Conservation (phyloP, 2,888 invertebrate species). For the Sericinus montela region DNA sequence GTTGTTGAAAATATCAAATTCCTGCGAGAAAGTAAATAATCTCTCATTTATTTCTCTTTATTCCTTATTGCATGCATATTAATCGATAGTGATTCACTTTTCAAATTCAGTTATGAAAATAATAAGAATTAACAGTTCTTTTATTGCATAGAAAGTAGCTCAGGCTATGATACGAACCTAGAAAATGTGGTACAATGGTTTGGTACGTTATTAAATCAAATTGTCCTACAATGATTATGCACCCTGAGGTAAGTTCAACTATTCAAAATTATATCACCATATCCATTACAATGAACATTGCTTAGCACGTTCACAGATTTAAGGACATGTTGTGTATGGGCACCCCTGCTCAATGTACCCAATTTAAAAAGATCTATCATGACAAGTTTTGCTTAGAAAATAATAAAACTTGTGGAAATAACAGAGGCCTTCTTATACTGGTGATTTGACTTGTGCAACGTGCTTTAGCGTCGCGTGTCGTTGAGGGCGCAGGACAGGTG, state of each 20-base stretch:
- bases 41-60: too few relatives aligned
- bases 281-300: conserved; percentile 66
- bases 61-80: too few relatives aligned
- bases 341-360: conserved; percentile 44
- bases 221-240: conserved; percentile 36
- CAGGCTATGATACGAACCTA: too few relatives aligned
- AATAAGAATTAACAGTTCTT: too few relatives aligned
- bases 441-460: conserved; percentile 46
- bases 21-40: too few relatives aligned
- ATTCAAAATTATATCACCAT: conserved; percentile 44
- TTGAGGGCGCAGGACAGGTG: conserved; percentile 73
- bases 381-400: conserved; percentile 9
- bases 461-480: conserved; percentile 65
- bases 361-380: conserved; percentile 34
- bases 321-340: conserved; percentile 37
- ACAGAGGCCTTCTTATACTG: conserved; percentile 42
- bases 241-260: conserved; percentile 39
- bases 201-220: too few relatives aligned
- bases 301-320: conserved; percentile 60
- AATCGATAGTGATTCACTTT: too few relatives aligned
- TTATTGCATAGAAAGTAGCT: too few relatives aligned
- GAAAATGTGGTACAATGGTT: too few relatives aligned
- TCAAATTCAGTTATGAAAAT: too few relatives aligned
- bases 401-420: conserved; percentile 16
- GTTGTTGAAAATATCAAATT: too few relatives aligned